Base-by-base conservation (phyloP, 1,140 invertebrate genomes). In the Bombus superbus region DNA sequence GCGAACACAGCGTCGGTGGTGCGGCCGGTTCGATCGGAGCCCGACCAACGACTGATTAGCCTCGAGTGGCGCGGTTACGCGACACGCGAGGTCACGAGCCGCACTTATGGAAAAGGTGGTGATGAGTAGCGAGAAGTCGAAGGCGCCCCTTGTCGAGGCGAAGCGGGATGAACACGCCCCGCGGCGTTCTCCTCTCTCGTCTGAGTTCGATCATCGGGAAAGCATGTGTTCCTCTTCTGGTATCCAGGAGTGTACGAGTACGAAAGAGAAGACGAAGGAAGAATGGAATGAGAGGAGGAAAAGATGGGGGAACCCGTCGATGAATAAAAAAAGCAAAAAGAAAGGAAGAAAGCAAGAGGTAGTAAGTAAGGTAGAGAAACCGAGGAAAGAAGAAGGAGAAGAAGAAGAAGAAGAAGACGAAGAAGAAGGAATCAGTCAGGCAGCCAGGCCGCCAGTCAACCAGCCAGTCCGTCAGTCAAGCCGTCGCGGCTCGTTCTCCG, bases 401-500 rank as follows among this genome's bases (percentile, higher is more conserved):
- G 74, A 22, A 11, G 80, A 44, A 44, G 35, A 74, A 38, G 42
- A 38, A 68, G 44, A 53, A 76, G 74, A 78, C 74, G 83, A 88
- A 86, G 89, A 90, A 83, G 86, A 88, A 88, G 89, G 62, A 90
- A 85, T 90, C 90, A 91, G 85, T 89, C 89, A 89, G 91, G 64
- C 81, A 87, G 59, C 89, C 88, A 89, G 87, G 76, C 80, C 87
- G 85, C 86, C 87, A 87, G 91, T 86, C 89, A 90, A 88, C 81
- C 90, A 88, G 87, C 84, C 90, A 89, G 90, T 90, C 89, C 90
- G 90, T 93, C 92, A 92, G 91, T 86, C 92, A 90, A 92, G 87
- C 88, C 92, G 90, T 91, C 90, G 81, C 86, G 88, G 87, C 88
- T 89, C 86, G 92, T 90, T 91, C 91, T 92, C 86, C 92, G 92